Base-by-base conservation (phyloP, 2,888 invertebrate genomes). In the Amphipoea lucens region DNA sequence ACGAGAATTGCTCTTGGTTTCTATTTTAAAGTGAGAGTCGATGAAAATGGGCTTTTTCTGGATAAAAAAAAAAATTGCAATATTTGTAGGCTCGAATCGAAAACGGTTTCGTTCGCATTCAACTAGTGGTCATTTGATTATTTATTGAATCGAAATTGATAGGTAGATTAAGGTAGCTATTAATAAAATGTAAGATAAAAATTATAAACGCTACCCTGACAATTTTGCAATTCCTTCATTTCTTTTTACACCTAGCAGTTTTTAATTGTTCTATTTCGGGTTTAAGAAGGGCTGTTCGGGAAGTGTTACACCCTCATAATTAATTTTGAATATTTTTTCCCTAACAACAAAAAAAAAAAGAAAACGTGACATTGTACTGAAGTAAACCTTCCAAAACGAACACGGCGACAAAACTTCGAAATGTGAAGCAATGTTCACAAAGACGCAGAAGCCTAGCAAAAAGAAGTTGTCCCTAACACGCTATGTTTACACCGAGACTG, bases 391-490 rank as follows among this genome's bases (percentile, higher is more conserved):
- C 5, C 7, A 23, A 60, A 76, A 51, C 7, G 12, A 69, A 68
- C 66, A 66, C 9, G 17, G 7, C 11, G 23, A 23, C 57, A 40
- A 23, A 77, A 78, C 42, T 83, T 84, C 65, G 29, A 70, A 86
- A 88, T 81, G 77, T 81, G 65, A 83, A 83, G 71, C 51, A 76
- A 78, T 69, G 69, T 76, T 88, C 4, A 66, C 70, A 70, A 77
- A 80, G 74, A 75, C 45, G 40, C 45, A 51, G 77, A 83, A 86
- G 54, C 74, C 81, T 73, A 62, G 60, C 65, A 81, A 74, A 77
- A 75, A 70, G 42, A 72, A 81, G 51, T 77, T 82, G 65, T 40
- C 45, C 51, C 12, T 9, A 67, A 73, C 42, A 70, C 29, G 67
- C 48, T 29, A 36, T 57, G 51, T 79, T 63, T 71, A 74, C 51